Evolutionary conservation across 2,113 vertebrate genomes (phyloP), one percentile per base, ranked within the genome.

Genomic region (Corydoras maculifer): DNA sequence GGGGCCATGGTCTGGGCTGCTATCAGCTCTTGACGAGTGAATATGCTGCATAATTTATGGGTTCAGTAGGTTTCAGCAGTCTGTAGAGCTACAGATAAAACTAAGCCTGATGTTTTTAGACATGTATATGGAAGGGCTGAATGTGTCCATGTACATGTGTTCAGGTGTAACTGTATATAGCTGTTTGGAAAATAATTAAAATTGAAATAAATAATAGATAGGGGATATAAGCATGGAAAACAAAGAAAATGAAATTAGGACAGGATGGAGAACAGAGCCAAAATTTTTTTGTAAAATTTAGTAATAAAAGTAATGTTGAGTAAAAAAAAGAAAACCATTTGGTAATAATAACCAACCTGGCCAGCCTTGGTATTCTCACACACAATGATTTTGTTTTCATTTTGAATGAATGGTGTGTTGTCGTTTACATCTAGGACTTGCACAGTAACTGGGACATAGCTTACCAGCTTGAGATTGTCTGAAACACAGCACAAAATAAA

Each of bases 351-450:
- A 72, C 73, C 85, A 87, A 96, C 94, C 93, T 96, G 93, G 58
- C 92, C 93, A 68, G 89, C 82, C 80, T 91, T 94, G 80, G 90
- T 88, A 81, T 90, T 89, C 74, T 96, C 93, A 86, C 94, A 97
- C 67, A 95, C 91, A 3, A 94, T 80, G 75, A 93, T 76, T 61
- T 92, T 89, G 81, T 92, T 90, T 55, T 92, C 90, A 64, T 80
- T 88, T 65, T 86, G 83, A 51, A 97, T 87, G 70, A 92, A 85
- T 0, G 94, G 94, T 43, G 90, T 84, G 77, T 97, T 95, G 85
- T 97, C 94, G 77, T 97, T 97, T 75, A 95, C 72, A 31, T 97
- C 94, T 79, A 97, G 86, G 66, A 97, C 92, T 85, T 88, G 92
- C 82, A 97, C 83, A 63, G 86, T 90, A 79, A 97, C 90, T 8